Conservation (phyloP, 2,888 invertebrate species). For the Frankliniella intonsa region DNA sequence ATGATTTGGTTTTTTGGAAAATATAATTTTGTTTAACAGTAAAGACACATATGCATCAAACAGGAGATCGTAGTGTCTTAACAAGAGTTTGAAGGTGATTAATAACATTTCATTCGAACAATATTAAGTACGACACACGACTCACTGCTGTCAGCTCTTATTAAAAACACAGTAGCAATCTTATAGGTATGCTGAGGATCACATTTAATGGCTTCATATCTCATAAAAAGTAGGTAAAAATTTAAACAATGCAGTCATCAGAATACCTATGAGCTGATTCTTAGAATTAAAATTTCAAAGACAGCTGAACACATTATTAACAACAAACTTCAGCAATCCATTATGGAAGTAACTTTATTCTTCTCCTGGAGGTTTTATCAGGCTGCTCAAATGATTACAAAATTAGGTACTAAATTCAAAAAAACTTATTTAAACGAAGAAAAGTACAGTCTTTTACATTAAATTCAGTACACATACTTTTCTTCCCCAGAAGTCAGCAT, state of each 20-base stretch:
- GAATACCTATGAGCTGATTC: neutral
- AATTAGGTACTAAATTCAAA: no score
- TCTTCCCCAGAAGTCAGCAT: no score
- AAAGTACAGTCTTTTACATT: no score
- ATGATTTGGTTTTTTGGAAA: neutral
- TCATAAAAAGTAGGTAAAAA: neutral
- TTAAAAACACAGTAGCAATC: neutral
- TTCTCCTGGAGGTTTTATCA: no score
- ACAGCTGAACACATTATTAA: neutral
- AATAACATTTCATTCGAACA: no score
- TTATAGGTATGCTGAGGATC: neutral
- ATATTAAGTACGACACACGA: no score
- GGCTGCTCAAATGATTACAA: no score
- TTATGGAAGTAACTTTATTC: no score
- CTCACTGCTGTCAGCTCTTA: no score
- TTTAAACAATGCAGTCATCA: constrained; percentile 9
- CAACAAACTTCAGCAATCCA: neutral
- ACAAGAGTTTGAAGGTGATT: neutral
- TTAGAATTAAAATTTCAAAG: neutral
- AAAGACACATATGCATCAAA: neutral
- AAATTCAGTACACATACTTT: no score
- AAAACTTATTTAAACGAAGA: no score
- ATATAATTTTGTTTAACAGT: neutral
- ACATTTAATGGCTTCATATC: neutral
- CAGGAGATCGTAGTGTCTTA: no score